Base-by-base conservation (phyloP, 1,140 invertebrate species). In the Drosophila leontia region DNA sequence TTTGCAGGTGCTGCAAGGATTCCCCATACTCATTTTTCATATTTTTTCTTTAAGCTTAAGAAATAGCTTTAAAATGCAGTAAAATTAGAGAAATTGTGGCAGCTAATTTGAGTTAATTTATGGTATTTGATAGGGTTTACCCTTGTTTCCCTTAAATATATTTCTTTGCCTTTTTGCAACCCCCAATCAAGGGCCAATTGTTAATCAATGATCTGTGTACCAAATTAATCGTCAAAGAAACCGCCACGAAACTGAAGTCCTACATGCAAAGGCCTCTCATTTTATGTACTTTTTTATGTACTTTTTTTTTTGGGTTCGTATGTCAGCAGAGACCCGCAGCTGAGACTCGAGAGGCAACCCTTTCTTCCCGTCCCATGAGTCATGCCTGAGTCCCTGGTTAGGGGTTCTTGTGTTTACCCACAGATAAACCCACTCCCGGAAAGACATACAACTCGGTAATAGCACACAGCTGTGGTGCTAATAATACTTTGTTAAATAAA, bases 201-300 rank as follows among this genome's bases (percentile, higher is more conserved):
- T 81, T 85, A 83, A 80, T 75, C 82, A 84, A 84, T 84, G 82
- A 85, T 77, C 82, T 74, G 80, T 69, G 50, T 23, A 55, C 69
- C 37, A 82, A 82, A 83, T 78, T 82, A 82, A 82, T 82, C 80
- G 80, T 75, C 63, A 80, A 61, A 79, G 51, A 69, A 80, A 80
- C 71, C 81, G 62, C 70, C 57, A 60, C 44, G 51, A 34, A 39
- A 64, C 71, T 37, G 77, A 84, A 84, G 82, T 61, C 67, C 72
- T 61, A 72, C 62, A 84, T 64, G 35, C 65, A 41, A 51, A 41
- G 60, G 59, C 29, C 62, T 44, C 37, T 23, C 29, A 42, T 65
- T 53, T 11, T 37, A 19, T 37, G n/a, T 29, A 50, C 11, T 19
- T 75, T 59, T 59, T 9, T 55, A 13, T 55, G 13, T 13, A 7